A percentile compares a stretch with the other conserved stretches of the same genome.
Evolutionary conservation across 1,140 invertebrate species (phyloP).

Genomic region (Calliphora vicina): DNA sequence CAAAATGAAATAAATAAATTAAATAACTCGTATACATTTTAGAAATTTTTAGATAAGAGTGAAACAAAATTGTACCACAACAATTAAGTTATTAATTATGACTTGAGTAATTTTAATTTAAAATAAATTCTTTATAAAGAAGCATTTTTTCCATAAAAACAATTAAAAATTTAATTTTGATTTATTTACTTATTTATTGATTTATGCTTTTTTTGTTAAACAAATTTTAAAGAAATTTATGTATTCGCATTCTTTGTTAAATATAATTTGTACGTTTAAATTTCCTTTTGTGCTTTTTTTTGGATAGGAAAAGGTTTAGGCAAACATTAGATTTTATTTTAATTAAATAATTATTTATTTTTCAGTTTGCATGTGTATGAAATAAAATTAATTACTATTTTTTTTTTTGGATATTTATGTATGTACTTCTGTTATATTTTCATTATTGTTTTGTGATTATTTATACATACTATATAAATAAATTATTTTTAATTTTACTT

Average conservation of each 20-base stretch:
- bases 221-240: background rate
- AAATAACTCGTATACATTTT: background rate
- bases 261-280: background rate
- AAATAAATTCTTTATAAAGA: background rate
- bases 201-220: background rate
- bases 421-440: background rate
- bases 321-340: too few relatives aligned
- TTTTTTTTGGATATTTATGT: background rate
- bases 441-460: background rate
- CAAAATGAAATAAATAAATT: background rate
- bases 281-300: background rate
- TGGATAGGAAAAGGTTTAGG: background rate
- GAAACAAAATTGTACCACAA: background rate
- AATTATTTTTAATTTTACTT: background rate
- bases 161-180: background rate
- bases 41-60: background rate
- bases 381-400: background rate
- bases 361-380: background rate
- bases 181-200: background rate
- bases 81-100: background rate
- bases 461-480: background rate
- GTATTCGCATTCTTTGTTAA: background rate
- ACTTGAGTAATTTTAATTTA: background rate
- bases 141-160: conserved; percentile 7
- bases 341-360: too few relatives aligned